Evolutionary conservation across 2,888 invertebrate species (phyloP).

Genomic region (Andrena flavipes): DNA sequence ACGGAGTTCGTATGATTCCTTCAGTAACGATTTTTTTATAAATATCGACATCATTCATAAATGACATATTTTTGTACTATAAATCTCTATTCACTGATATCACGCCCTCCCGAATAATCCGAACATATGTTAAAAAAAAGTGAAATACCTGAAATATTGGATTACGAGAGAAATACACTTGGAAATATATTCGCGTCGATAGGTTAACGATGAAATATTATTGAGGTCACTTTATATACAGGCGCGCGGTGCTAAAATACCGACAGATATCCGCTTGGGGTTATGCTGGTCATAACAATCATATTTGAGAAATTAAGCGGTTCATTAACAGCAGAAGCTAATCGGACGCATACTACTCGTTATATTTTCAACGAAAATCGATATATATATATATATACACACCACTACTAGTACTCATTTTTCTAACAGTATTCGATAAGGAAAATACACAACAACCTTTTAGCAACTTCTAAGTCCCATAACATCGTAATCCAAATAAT

Average conservation of each 20-base stretch:
- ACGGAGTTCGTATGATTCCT: constrained; percentile 54
- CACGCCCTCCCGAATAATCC: not conserved
- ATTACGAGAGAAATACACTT: constrained; percentile 9
- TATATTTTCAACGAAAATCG: constrained; percentile 19
- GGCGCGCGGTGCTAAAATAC: constrained; percentile 14
- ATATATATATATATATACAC: constrained; percentile 1
- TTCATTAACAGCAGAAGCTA: constrained; percentile 32
- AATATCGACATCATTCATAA: constrained; percentile 58
- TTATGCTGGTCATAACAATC: constrained; percentile 31
- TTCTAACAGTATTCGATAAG: constrained; percentile 22
- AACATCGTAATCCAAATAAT: constrained; percentile 67
- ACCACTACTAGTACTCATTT: constrained; percentile 5
- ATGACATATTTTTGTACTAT: constrained; percentile 66
- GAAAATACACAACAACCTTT: constrained; percentile 49
- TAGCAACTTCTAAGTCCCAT: constrained; percentile 54
- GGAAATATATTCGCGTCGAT: not conserved
- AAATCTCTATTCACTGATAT: constrained; percentile 16
- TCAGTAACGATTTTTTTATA: constrained; percentile 64
- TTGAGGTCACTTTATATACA: constrained; percentile 27
- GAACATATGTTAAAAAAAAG: constrained; percentile 16
- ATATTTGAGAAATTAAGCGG: constrained; percentile 18
- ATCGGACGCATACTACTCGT: not conserved
- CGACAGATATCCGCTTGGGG: constrained; percentile 26
- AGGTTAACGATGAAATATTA: constrained; percentile 15
- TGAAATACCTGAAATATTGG: constrained; percentile 21